These are phyloP conservation scores for Orussus abietinus DNA, from an alignment of 1,140 invertebrate genomes.

Conservation along the genomic window DNA sequence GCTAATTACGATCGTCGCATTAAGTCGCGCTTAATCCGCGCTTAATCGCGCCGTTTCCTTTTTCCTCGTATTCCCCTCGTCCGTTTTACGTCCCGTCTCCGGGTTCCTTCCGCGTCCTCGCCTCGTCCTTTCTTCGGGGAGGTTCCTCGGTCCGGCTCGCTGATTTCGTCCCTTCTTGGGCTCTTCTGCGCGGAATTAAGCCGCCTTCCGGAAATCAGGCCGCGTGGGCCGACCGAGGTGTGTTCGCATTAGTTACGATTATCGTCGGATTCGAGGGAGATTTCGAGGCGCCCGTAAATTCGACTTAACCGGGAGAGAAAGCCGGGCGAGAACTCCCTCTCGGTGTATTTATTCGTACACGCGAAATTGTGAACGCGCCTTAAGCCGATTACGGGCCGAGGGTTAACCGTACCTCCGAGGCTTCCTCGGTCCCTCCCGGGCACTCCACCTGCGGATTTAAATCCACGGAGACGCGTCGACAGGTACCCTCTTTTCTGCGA, in stretches of 20 bases:
- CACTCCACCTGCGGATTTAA: too few relatives aligned
- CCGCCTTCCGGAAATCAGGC: neutral
- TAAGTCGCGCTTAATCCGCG: constrained; percentile 16
- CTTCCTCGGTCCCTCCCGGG: constrained; percentile 27
- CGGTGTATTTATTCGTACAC: constrained; percentile 32
- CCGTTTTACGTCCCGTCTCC: neutral
- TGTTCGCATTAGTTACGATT: neutral
- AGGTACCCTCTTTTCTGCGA: neutral
- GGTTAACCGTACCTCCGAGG: constrained; percentile 36
- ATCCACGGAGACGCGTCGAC: neutral
- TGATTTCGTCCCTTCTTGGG: neutral
- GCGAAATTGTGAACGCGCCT: constrained; percentile 34
- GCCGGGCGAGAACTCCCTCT: constrained; percentile 4
- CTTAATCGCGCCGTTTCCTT: constrained; percentile 11
- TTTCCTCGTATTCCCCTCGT: neutral
- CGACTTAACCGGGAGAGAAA: constrained; percentile 34
- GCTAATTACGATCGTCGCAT: constrained; percentile 35
- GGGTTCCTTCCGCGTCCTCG: neutral
- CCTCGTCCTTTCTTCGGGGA: neutral
- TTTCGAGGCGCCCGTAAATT: constrained; percentile 41
- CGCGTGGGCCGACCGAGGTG: too few relatives aligned
- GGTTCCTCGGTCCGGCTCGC: neutral
- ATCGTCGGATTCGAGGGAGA: neutral
- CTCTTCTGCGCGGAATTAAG: constrained; percentile 8
- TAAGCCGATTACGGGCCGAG: constrained; percentile 46